Conservation (phyloP, 1,140 invertebrate genomes). For the Drosophila pruinosa region DNA sequence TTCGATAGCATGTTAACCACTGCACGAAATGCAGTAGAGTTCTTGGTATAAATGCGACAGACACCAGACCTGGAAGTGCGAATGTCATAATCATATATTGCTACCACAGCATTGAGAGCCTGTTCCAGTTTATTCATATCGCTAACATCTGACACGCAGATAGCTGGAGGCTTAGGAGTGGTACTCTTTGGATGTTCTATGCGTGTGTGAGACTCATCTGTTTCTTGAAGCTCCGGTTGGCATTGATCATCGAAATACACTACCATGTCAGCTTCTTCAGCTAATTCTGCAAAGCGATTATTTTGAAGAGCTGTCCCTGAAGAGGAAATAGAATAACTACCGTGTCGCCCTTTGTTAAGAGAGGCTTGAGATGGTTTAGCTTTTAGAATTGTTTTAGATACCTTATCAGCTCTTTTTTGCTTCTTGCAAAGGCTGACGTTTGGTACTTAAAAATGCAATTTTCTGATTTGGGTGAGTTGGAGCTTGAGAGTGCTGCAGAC, state of each 20-base stretch:
- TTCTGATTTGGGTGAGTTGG: neutral
- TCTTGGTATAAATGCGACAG: neutral
- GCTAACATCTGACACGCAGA: neutral
- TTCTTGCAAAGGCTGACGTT: neutral
- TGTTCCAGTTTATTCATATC: neutral
- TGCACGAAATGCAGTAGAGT: neutral
- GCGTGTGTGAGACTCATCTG: no score
- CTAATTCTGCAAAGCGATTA: no score
- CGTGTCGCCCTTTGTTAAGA: neutral
- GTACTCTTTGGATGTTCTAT: neutral
- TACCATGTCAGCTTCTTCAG: no score
- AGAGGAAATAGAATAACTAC: no score
- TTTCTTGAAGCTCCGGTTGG: neutral
- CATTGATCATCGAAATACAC: neutral
- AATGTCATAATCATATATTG: slow-evolving; percentile 1
- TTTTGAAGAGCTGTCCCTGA: neutral
- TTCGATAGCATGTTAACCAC: neutral
- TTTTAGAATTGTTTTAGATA: neutral
- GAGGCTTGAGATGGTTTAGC: no score
- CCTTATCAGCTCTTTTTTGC: neutral
- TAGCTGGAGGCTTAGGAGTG: neutral
- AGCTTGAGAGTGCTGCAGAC: neutral
- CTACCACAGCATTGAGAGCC: neutral
- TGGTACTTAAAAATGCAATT: neutral
- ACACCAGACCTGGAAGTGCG: slow-evolving; percentile 6